A percentile compares a stretch with the other conserved stretches of the same genome.
Conservation (phyloP, 2,113 vertebrate genomes). For the Taurulus bubalis region DNA sequence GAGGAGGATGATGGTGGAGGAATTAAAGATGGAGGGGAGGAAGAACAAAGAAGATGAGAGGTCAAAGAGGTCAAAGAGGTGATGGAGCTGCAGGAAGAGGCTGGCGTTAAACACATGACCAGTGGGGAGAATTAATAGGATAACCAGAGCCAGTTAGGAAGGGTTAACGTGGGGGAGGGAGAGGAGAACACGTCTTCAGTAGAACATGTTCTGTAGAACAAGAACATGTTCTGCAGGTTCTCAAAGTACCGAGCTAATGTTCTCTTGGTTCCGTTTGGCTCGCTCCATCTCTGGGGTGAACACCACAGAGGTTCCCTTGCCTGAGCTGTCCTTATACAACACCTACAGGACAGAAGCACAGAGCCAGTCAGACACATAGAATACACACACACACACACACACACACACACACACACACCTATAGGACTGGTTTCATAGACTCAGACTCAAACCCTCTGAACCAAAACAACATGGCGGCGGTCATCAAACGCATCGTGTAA, state of each 20-base stretch:
- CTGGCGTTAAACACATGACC: conserved; percentile 54
- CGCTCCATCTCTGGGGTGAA: conserved; percentile 97
- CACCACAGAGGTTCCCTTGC: conserved; percentile 91
- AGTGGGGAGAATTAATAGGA: conserved; percentile 74
- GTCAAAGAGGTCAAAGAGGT: conserved; percentile 54
- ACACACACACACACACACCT: background rate
- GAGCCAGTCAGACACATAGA: conserved; percentile 74
- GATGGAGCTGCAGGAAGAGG: conserved; percentile 42
- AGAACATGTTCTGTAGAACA: background rate
- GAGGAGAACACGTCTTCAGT: too few relatives aligned
- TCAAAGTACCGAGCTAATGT: conserved; percentile 96
- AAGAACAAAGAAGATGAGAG: conserved; percentile 57
- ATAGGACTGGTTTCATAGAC: conserved; percentile 72
- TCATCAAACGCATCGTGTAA: too few relatives aligned
- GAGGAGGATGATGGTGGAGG: background rate
- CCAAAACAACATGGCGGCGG: too few relatives aligned
- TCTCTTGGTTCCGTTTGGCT: conserved; percentile 97
- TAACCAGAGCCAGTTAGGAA: conserved; percentile 74
- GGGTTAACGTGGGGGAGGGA: conserved; percentile 64
- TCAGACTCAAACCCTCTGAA: background rate
- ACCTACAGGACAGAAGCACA: conserved; percentile 87
- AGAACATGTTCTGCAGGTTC: conserved; percentile 9
- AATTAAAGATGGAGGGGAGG: background rate
- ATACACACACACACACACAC: conserved; percentile 30
- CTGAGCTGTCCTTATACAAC: conserved; percentile 93